Evolutionary conservation across 2,797 vertebrate genomes (phyloP).

Genomic region (Syndactyla subalaris): DNA sequence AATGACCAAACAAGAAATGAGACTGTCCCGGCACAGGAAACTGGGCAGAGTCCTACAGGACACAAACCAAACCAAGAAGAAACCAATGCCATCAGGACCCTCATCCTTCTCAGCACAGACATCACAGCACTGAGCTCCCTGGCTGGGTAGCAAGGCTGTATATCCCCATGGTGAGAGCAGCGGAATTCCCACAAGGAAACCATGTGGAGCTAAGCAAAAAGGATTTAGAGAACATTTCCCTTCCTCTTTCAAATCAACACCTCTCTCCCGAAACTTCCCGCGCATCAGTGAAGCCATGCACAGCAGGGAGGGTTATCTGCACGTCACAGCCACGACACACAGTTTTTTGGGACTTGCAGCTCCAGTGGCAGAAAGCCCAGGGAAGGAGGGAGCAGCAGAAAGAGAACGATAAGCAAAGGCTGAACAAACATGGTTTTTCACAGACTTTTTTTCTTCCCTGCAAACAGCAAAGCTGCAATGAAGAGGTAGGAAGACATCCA

Average conservation of each 20-base stretch:
- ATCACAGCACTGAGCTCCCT: not conserved
- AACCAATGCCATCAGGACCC: not conserved
- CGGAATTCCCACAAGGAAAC: not conserved
- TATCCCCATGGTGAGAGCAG: not conserved
- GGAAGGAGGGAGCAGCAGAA: not conserved
- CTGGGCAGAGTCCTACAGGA: not conserved
- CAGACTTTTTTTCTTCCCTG: not conserved
- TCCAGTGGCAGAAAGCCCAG: not conserved
- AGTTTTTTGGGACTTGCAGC: not conserved
- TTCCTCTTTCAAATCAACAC: not conserved
- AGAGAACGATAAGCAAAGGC: not conserved
- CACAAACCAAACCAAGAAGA: not conserved
- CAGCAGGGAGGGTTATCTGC: not conserved
- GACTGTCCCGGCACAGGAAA: not conserved
- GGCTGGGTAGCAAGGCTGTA: not conserved
- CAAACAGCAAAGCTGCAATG: not conserved
- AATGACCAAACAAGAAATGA: not conserved
- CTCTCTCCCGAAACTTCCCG: not conserved
- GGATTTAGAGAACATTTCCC: not conserved
- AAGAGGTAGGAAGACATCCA: constrained; percentile 58
- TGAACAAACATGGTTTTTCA: not conserved
- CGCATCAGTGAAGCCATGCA: not conserved
- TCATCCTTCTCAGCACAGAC: fast-evolving
- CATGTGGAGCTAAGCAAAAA: fast-evolving
- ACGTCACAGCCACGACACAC: not conserved